Conservation (phyloP, 2,113 vertebrate species). For the Jaculus jaculus region DNA sequence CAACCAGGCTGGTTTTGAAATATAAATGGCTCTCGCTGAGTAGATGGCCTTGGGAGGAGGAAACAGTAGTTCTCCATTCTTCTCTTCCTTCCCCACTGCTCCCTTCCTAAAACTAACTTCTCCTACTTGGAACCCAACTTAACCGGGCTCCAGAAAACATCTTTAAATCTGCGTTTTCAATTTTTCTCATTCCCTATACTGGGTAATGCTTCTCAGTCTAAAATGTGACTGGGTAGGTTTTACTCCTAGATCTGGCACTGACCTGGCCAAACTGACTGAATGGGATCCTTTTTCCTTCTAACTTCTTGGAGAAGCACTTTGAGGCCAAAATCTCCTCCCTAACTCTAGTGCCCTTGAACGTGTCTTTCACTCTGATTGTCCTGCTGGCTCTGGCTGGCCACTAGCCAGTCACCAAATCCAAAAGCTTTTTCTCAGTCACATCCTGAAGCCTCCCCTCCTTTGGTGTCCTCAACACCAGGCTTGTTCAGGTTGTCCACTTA, state of each 20-base stretch:
- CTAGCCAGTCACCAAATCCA: not conserved
- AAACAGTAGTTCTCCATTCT: not conserved
- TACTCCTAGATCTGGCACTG: not conserved
- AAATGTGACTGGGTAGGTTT: not conserved
- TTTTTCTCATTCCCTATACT: not conserved
- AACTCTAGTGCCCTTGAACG: not conserved
- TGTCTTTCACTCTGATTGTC: not conserved
- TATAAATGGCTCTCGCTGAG: not conserved
- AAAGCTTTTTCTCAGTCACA: not conserved
- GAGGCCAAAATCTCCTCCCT: not conserved
- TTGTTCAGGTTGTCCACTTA: not conserved
- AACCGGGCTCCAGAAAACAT: not conserved
- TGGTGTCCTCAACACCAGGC: not conserved
- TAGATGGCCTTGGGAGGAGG: too few species aligned
- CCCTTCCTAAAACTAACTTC: not conserved
- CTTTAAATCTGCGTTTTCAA: not conserved
- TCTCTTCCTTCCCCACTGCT: not conserved
- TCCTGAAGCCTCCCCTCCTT: accelerated
- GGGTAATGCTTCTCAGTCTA: not conserved
- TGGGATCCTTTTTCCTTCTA: not conserved
- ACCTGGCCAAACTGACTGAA: not conserved
- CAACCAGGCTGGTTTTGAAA: not conserved
- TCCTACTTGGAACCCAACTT: not conserved
- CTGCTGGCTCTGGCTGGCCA: not conserved
- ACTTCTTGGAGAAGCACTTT: not conserved